Evolutionary conservation across 2,888 invertebrate genomes (phyloP).

Genomic region (Plebejus argus): DNA sequence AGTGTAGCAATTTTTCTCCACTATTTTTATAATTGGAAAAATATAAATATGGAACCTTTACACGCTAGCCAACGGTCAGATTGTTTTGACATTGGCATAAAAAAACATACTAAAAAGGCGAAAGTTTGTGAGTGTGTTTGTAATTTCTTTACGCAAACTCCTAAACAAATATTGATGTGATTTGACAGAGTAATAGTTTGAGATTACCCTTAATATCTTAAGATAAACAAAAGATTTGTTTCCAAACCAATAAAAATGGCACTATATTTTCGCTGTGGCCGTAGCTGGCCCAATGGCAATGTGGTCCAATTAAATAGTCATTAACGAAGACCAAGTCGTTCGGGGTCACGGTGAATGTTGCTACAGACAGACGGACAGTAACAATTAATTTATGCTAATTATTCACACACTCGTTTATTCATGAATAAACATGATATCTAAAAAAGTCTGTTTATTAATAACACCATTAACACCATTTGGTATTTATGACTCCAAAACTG

Average conservation of each 20-base stretch:
- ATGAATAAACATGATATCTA: not conserved
- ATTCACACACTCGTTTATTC: not conserved
- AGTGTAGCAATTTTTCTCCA: not conserved
- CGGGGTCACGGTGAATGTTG: constrained; percentile 19
- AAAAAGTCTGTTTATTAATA: not conserved
- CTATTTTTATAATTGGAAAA: not conserved
- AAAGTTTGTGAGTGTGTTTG: too few relatives aligned
- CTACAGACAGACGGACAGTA: not conserved
- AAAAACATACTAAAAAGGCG: too few relatives aligned
- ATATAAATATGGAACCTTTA: too few relatives aligned
- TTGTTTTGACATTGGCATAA: too few relatives aligned
- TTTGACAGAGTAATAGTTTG: too few relatives aligned
- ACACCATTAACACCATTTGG: too few relatives aligned
- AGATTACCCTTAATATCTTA: not conserved
- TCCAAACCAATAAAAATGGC: not conserved
- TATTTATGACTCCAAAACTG: too few relatives aligned
- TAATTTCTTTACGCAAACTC: too few relatives aligned
- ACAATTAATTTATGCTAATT: constrained; percentile 8
- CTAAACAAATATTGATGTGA: too few relatives aligned
- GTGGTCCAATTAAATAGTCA: constrained; percentile 37
- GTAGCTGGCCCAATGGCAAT: constrained; percentile 32
- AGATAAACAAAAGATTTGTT: too few relatives aligned
- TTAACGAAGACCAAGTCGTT: constrained; percentile 41
- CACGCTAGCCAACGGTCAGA: too few relatives aligned
- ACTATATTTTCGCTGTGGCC: not conserved